phyloP scores from a whole-genome alignment of 2,888 invertebrate species.

The Gordius sp. region DNA sequence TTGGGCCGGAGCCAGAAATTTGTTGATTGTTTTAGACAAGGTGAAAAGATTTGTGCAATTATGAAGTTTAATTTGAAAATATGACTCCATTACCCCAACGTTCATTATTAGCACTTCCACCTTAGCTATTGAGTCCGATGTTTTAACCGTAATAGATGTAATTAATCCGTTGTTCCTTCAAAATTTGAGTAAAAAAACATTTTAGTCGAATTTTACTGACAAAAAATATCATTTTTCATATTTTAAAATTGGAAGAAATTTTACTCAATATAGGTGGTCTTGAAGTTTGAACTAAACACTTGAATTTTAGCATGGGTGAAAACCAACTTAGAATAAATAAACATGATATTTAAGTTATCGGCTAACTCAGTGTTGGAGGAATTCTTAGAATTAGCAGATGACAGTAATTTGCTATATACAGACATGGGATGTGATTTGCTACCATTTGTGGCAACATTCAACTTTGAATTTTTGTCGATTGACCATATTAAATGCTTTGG shows the following conservation, averaged over 20 bases:
- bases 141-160: background rate
- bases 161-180: background rate
- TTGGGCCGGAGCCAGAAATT: background rate
- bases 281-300: background rate
- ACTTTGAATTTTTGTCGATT: no score
- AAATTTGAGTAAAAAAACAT: no score
- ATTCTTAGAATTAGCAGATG: no score
- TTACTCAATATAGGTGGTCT: background rate
- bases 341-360: no score
- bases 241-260: background rate
- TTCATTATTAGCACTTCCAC: background rate
- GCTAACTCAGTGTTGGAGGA: no score
- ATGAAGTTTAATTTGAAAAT: background rate
- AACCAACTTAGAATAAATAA: background rate
- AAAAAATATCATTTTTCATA: no score
- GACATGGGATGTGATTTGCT: background rate
- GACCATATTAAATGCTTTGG: no score
- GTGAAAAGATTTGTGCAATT: background rate
- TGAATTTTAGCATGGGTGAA: background rate
- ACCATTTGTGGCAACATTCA: no score
- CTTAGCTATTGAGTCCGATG: background rate
- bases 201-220: no score
- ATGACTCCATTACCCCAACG: background rate
- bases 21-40: background rate
- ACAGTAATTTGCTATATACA: no score